Evolutionary conservation across 2,797 vertebrate species (phyloP), one percentile per base, ranked within the genome.

Genomic region (Hephaestus fuliginosus): DNA sequence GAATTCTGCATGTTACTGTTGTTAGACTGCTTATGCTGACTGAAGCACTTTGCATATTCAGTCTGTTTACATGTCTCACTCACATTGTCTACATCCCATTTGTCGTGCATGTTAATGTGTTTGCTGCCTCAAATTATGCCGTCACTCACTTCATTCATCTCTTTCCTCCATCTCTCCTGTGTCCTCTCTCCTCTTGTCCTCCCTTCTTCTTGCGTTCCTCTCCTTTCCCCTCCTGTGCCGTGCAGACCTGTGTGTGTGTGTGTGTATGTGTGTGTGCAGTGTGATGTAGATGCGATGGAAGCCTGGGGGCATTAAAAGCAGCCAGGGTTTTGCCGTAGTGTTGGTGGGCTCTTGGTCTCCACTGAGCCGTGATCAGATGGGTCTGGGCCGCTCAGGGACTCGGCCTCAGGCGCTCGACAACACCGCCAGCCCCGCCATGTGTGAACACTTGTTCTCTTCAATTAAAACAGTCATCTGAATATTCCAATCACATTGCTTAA

Each of bases 381-480:
- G 92, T 92, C 90, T 91, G 86, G 86, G 90, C 78, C 62, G 75
- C 93, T 91, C 41, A 44, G 92, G 93, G 90, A 89, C 85, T 82
- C 20, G 46, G 91, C 95, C 94, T 89, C 76, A 52, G 93, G 95
- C 92, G 51, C 78, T 93, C 76, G 22, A 90, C 91, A 91, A 91
- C 91, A 93, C 89, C 75, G 88, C 89, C 90, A 87, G 87, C 87
- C 77, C 81, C n/a, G 86, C 90, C 91, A 93, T 94, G 93, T 94
- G 94, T 90, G 90, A 94, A 94, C 91, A 90, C 84, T 93, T 88
- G 87, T 93, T 94, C 88, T 91, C 92, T 93, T 95, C 93, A 95
- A 93, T 94, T 94, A 94, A 94, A 95, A 93, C 92, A 91, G 90
- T 92, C 86, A 91, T 90, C 87, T 90, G 86, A 94, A 93, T 95